A percentile compares a stretch with the other conserved stretches of the same genome.
Conservation (phyloP, 2,888 invertebrate species). For the Himalopsyche tibetana region DNA sequence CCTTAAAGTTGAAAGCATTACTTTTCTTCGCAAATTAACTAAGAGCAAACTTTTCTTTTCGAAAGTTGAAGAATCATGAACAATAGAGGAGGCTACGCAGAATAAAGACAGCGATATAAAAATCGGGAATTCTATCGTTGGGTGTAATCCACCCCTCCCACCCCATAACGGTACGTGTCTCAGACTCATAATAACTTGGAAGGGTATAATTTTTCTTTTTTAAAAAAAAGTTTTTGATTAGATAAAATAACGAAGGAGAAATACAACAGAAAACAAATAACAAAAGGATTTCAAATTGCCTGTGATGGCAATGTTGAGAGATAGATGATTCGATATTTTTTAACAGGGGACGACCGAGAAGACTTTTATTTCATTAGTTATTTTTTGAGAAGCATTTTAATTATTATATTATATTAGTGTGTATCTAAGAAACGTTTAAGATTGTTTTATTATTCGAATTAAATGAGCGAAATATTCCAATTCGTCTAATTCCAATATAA, state of each 20-base stretch:
- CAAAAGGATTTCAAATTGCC: slow-evolving; percentile 63
- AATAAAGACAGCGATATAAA: slow-evolving; percentile 55
- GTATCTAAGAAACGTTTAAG: too few species aligned
- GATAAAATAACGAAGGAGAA: slow-evolving; percentile 78
- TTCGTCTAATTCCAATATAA: too few species aligned
- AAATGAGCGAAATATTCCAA: too few species aligned
- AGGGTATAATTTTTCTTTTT: slow-evolving; percentile 76
- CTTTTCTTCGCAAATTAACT: too few species aligned
- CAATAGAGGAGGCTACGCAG: slow-evolving; percentile 48
- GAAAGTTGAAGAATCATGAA: slow-evolving; percentile 22
- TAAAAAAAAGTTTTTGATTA: slow-evolving; percentile 79
- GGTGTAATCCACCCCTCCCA: slow-evolving; percentile 44
- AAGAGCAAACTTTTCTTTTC: neutral
- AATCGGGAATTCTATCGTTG: slow-evolving; percentile 55
- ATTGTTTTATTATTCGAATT: too few species aligned
- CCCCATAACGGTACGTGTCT: slow-evolving; percentile 62
- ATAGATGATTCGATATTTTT: slow-evolving; percentile 24
- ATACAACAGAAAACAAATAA: slow-evolving; percentile 57
- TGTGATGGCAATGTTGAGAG: slow-evolving; percentile 33
- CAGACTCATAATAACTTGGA: slow-evolving; percentile 65
- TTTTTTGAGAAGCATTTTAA: neutral
- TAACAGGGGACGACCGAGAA: neutral
- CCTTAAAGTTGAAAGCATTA: too few species aligned
- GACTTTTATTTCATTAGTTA: neutral
- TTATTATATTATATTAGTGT: too few species aligned